Conservation (phyloP, 2,888 invertebrate species). For the Ophonus ardosiacus region DNA sequence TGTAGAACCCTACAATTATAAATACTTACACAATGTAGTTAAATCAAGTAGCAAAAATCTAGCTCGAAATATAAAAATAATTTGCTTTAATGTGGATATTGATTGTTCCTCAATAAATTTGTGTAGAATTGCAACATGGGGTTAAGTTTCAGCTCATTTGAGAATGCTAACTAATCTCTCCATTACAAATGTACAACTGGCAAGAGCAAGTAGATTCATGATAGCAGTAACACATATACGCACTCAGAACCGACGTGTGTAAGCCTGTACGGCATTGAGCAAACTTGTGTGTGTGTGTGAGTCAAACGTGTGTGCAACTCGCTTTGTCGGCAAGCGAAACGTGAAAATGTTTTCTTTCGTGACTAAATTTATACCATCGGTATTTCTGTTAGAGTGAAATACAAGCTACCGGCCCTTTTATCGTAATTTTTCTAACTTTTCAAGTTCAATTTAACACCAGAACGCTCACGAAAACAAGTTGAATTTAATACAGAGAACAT, state of each 20-base stretch:
- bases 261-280: not conserved
- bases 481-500: constrained; percentile 6
- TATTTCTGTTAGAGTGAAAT: constrained; percentile 41
- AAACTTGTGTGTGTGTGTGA: not conserved
- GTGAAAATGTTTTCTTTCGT: constrained; percentile 44
- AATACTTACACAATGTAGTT: too few relatives aligned
- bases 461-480: constrained; percentile 23
- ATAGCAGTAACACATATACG: constrained; percentile 27
- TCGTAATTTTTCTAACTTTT: constrained; percentile 34
- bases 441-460: constrained; percentile 23
- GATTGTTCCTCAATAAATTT: too few relatives aligned
- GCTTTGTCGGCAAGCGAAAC: constrained; percentile 36
- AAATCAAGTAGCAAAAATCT: too few relatives aligned
- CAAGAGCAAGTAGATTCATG: constrained; percentile 13
- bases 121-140: not conserved
- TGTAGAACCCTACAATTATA: too few relatives aligned
- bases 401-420: constrained; percentile 5
- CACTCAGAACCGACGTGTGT: constrained; percentile 5
- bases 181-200: constrained; percentile 12
- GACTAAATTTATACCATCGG: constrained; percentile 37
- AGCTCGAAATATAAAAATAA: too few relatives aligned
- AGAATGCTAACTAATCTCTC: constrained; percentile 24
- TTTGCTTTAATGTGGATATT: too few relatives aligned
- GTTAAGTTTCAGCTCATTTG: constrained; percentile 6
- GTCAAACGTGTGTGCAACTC: constrained; percentile 25